Evolutionary conservation across 2,797 vertebrate genomes (phyloP).

Genomic region (Melanotaenia boesemani): DNA sequence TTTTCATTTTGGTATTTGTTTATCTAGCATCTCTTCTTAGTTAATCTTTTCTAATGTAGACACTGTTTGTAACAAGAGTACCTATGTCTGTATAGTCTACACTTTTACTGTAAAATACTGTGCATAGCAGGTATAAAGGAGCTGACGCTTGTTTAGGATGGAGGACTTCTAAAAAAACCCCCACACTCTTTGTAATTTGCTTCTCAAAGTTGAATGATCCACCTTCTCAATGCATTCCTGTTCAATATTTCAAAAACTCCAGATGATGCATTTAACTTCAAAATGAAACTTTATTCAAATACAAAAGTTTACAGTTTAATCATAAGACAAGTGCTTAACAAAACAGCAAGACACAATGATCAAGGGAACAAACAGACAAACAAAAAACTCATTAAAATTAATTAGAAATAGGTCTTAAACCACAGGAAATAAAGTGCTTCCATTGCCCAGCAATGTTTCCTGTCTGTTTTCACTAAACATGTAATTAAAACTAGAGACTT

Average conservation of each 20-base stretch:
- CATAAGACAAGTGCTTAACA: slow-evolving; percentile 58
- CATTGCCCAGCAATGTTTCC: slow-evolving; percentile 65
- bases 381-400: background rate
- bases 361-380: background rate
- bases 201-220: too few relatives aligned
- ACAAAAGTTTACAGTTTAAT: slow-evolving; percentile 57
- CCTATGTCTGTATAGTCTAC: too few relatives aligned
- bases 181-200: too few relatives aligned
- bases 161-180: too few relatives aligned
- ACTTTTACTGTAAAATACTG: too few relatives aligned
- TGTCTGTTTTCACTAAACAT: slow-evolving; percentile 11
- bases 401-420: too few relatives aligned
- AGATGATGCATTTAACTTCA: slow-evolving; percentile 25
- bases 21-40: background rate
- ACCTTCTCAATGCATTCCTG: background rate
- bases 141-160: too few relatives aligned
- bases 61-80: too few relatives aligned
- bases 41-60: too few relatives aligned
- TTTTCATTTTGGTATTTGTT: background rate
- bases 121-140: too few relatives aligned
- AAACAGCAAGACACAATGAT: slow-evolving; percentile 23
- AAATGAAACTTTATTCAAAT: slow-evolving; percentile 73
- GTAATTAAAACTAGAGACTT: background rate
- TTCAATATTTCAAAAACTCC: background rate
- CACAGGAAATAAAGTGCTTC: slow-evolving; percentile 31